Percentiles rank a stretch among this genome's conserved stretches.
These are phyloP conservation scores for Rhyacophila evoluta DNA, from an alignment of 2,888 invertebrate species.

Conservation along the genomic window DNA sequence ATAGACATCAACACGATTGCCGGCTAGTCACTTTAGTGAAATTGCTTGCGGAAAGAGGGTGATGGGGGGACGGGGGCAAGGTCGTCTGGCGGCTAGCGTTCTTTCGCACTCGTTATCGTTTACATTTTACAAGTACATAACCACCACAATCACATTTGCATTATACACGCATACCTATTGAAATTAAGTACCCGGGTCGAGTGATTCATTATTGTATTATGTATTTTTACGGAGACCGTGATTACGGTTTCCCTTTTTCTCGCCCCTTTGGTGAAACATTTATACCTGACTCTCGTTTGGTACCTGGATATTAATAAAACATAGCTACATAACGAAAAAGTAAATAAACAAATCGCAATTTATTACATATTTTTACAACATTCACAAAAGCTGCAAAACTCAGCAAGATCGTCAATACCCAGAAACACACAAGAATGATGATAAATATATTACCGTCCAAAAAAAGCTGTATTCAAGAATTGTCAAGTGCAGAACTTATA, in stretches of 20 bases:
- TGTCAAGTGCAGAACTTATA: no score
- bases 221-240: not conserved
- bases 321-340: no score
- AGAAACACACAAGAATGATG: no score
- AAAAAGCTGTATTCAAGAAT: no score
- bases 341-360: no score
- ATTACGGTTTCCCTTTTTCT: not conserved
- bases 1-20: conserved; percentile 60
- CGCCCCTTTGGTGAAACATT: not conserved
- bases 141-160: conserved; percentile 18
- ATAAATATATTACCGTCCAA: no score
- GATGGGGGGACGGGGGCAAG: conserved; percentile 67
- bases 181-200: not conserved
- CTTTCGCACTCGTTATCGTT: conserved; percentile 47
- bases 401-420: no score
- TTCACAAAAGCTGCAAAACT: no score
- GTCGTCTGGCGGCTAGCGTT: conserved; percentile 46
- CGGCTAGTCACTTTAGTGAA: conserved; percentile 22
- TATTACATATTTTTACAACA: no score
- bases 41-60: conserved; percentile 59
- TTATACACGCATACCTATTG: conserved; percentile 19
- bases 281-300: not conserved
- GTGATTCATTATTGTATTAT: not conserved
- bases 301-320: no score
- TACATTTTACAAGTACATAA: conserved; percentile 26